Conservation (phyloP, 1,140 invertebrate species). For the Triops longicaudatus region DNA sequence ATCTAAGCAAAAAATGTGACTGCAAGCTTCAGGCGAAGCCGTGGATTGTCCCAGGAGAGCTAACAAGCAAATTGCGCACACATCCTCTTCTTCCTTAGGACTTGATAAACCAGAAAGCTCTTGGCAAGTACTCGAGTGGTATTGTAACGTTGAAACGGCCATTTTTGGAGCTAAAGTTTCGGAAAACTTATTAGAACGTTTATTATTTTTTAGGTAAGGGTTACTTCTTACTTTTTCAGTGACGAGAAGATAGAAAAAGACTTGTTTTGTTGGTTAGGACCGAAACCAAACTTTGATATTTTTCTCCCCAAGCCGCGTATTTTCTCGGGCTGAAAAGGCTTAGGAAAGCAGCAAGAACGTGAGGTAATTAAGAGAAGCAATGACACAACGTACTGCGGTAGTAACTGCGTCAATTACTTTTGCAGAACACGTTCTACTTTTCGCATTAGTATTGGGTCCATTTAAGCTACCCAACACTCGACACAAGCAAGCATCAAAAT, state of each 20-base stretch:
- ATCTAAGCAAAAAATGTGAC: conserved; percentile 78
- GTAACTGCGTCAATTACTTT: background rate
- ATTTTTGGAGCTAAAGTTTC: background rate
- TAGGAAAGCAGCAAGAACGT: background rate
- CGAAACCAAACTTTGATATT: too few relatives aligned
- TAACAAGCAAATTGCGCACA: conserved; percentile 71
- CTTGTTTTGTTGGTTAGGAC: too few relatives aligned
- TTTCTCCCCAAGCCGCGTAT: too few relatives aligned
- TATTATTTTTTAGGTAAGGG: background rate
- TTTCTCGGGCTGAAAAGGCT: too few relatives aligned
- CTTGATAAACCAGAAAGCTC: background rate
- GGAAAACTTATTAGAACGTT: background rate
- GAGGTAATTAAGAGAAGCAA: background rate
- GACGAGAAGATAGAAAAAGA: background rate
- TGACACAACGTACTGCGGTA: background rate
- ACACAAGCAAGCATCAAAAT: background rate
- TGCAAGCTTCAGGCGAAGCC: conserved; percentile 73
- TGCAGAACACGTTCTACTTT: background rate
- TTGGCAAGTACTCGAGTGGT: background rate
- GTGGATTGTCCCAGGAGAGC: conserved; percentile 69
- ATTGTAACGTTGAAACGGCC: background rate
- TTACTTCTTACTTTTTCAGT: background rate
- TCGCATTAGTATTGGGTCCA: background rate
- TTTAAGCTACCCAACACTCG: background rate
- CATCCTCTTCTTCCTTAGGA: background rate